These are phyloP conservation scores for Phataginus tricuspis DNA, from an alignment of 2,797 vertebrate genomes.

Conservation along the genomic window DNA sequence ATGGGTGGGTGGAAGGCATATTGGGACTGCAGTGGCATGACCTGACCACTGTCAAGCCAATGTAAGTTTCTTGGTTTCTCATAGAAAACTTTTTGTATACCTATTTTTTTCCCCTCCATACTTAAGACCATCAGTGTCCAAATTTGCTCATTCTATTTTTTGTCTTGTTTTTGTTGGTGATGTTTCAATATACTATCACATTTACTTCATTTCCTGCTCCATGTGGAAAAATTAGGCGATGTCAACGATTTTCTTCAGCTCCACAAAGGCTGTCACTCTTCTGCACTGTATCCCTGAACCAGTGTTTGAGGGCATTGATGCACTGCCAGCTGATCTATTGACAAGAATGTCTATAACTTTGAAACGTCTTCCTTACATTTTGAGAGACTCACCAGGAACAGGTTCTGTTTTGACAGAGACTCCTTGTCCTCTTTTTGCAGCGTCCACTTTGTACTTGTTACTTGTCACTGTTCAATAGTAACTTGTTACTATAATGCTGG, in stretches of 20 bases:
- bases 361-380: constrained; percentile 94
- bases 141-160: constrained; percentile 56
- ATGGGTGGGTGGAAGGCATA: constrained; percentile 86
- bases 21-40: constrained; percentile 89
- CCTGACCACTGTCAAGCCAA: constrained; percentile 94
- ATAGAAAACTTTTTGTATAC: constrained; percentile 92
- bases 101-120: constrained; percentile 82
- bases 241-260: constrained; percentile 95
- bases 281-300: constrained; percentile 96
- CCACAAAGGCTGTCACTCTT: constrained; percentile 94
- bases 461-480: not conserved
- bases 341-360: constrained; percentile 93
- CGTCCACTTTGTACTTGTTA: constrained; percentile 88
- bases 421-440: constrained; percentile 91
- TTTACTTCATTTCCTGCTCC: constrained; percentile 77
- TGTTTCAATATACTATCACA: constrained; percentile 70
- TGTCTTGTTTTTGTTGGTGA: constrained; percentile 76
- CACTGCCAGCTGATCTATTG: constrained; percentile 94
- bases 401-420: constrained; percentile 95
- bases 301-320: constrained; percentile 93
- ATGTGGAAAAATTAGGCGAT: constrained; percentile 90
- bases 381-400: constrained; percentile 94
- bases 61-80: constrained; percentile 94
- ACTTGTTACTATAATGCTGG: constrained; percentile 85
- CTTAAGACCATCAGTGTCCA: constrained; percentile 79